A percentile compares a stretch with the other conserved stretches of the same genome.
Evolutionary conservation across 2,113 vertebrate genomes (phyloP).

Genomic region (Trochalopteron elliotii): DNA sequence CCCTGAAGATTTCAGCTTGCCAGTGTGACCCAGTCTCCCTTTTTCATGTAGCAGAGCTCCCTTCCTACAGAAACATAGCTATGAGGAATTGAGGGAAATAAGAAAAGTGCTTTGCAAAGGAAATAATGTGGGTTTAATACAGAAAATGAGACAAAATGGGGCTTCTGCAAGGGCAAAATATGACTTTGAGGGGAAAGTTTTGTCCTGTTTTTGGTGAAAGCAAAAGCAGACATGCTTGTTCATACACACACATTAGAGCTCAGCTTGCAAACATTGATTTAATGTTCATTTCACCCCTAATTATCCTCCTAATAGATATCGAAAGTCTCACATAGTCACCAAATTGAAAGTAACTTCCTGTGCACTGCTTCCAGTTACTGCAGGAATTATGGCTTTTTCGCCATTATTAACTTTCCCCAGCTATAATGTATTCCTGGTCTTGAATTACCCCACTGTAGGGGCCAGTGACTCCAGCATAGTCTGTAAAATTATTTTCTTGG

Average conservation of each 20-base stretch:
- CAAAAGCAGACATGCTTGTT: not conserved
- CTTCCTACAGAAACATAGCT: not conserved
- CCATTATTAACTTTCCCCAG: slow-evolving; percentile 60
- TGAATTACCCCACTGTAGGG: slow-evolving; percentile 15
- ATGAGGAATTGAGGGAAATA: not conserved
- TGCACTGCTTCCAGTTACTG: slow-evolving; percentile 35
- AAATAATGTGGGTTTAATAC: slow-evolving; percentile 1
- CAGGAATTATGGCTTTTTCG: slow-evolving; percentile 48
- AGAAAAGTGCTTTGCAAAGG: slow-evolving; percentile 34
- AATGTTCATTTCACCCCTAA: slow-evolving; percentile 72
- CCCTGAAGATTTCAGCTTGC: not conserved
- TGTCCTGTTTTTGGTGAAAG: not conserved
- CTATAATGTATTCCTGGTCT: slow-evolving; percentile 23
- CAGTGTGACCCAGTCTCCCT: not conserved
- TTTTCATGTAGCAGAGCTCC: not conserved
- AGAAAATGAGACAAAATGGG: slow-evolving; percentile 40
- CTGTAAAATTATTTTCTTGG: not conserved
- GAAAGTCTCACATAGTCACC: slow-evolving; percentile 50
- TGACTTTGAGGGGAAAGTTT: not conserved
- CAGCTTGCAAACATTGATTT: slow-evolving; percentile 63
- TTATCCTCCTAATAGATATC: slow-evolving; percentile 67
- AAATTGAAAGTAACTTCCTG: slow-evolving; percentile 64
- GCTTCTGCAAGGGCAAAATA: not conserved
- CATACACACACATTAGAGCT: not conserved
- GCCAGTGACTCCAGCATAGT: slow-evolving; percentile 10